Conservation (phyloP, 2,797 vertebrate species). For the Phylloscopus collybita region DNA sequence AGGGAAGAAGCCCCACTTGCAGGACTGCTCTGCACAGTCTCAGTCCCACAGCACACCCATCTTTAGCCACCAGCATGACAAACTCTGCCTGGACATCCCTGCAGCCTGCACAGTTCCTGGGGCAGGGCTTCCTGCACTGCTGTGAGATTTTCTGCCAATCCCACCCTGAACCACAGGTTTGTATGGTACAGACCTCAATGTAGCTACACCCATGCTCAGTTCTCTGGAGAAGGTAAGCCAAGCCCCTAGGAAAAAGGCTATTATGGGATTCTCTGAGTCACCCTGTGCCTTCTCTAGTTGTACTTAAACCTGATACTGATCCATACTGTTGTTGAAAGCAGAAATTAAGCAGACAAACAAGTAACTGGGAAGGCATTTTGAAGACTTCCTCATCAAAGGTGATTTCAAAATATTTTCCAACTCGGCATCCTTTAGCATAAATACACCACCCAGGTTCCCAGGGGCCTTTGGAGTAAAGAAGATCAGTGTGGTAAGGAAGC, state of each 20-base stretch:
- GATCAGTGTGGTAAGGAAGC: conserved; percentile 16
- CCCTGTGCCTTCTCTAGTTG: background rate
- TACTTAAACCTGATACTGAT: conserved; percentile 49
- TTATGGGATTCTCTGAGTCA: conserved; percentile 50
- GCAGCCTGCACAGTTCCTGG: background rate
- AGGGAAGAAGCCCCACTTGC: background rate
- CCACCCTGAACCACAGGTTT: background rate
- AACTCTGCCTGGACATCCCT: background rate
- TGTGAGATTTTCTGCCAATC: background rate
- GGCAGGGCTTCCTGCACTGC: background rate
- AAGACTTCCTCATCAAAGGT: conserved; percentile 41
- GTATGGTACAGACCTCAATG: background rate
- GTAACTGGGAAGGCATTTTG: background rate
- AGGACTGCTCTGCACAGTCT: background rate
- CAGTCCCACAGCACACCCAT: background rate
- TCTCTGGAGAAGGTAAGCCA: background rate
- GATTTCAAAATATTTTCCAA: conserved; percentile 32
- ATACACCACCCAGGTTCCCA: conserved; percentile 41
- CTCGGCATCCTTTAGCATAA: background rate
- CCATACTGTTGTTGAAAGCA: conserved; percentile 36
- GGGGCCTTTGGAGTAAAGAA: conserved; percentile 26
- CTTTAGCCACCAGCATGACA: background rate
- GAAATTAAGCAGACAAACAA: background rate
- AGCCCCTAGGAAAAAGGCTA: conserved; percentile 31
- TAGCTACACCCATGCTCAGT: background rate